Base-by-base conservation (phyloP, 2,113 vertebrate species). In the Litocranius walleri region DNA sequence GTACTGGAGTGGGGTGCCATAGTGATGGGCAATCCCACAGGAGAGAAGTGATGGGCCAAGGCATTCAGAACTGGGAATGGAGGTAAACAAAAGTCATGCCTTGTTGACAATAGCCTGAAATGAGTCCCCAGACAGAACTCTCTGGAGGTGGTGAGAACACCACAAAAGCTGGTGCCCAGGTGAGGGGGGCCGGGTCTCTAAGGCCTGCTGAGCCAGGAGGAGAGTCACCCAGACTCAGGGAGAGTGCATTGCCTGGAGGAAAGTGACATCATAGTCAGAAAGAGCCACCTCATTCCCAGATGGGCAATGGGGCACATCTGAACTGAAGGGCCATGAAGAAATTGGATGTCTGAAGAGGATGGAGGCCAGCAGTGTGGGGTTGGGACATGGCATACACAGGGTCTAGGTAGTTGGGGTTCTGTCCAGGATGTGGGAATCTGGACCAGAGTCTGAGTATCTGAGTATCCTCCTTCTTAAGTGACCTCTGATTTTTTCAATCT, bases 381-480 rank as follows among this genome's bases (percentile, higher is more conserved):
- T n/a, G 57, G n/a, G 61, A 14, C 6, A 3, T 16, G 5, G n/a
- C 7, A 4, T 29, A 4, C 23, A 11, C 0, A 45, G 33, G 3
- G 13, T 71, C 80, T 59, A 48, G 9, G 17, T 57, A 57, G 12
- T 16, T 92, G 50, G 27, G 10, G 19, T 29, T 81, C 33, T 77
- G 36, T 48, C 21, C 14, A 10, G 80, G 15, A 94, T 33, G 14
- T 13, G 45, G 54, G 40, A 90, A 13, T 87, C 25, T 48, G 16
- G 25, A 33, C 29, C 16, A 67, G 27, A 43, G 15, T 52, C 23
- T 50, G 33, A 48, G 12, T 6, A 0, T 43, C 43, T 57, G 29
- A 77, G n/a, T 36, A 77, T 27, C 0, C 1, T 74, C 11, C 4
- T 54, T 92, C 29, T 92, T 94, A 59, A 50, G 1, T 45, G 48